Evolutionary conservation across 1,140 invertebrate species (phyloP).

Genomic region (Neelides sp.): DNA sequence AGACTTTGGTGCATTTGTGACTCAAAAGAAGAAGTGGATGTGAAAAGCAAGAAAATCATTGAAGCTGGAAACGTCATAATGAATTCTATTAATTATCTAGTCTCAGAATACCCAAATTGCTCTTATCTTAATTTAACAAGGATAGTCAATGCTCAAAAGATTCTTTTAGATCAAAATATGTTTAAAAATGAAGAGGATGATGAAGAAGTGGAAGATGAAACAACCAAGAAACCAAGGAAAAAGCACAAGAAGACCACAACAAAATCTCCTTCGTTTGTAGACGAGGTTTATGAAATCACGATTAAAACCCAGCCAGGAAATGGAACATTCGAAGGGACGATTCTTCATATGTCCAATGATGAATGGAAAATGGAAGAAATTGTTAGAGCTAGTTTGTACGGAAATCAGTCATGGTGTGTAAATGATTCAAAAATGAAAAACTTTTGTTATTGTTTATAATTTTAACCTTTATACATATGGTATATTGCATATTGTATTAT

Average conservation of each 20-base stretch:
- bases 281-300: too few species aligned
- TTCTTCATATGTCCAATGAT: constrained; percentile 31
- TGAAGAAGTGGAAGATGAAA: background rate
- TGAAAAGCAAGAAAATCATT: constrained; percentile 9
- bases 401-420: constrained; percentile 60
- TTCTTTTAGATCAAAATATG: background rate
- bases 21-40: constrained; percentile 13
- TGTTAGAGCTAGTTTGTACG: constrained; percentile 66
- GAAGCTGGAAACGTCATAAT: constrained; percentile 20
- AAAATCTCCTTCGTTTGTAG: too few species aligned
- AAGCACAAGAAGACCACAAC: constrained; percentile 13
- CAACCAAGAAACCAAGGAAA: background rate
- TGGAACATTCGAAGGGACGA: constrained; percentile 65
- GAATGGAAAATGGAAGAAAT: constrained; percentile 35
- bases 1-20: constrained; percentile 29
- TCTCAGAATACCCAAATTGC: constrained; percentile 16
- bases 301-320: constrained; percentile 52
- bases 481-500: too few species aligned
- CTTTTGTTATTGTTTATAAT: constrained; percentile 13
- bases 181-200: background rate
- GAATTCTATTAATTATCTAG: constrained; percentile 11
- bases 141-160: background rate
- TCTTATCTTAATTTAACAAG: constrained; percentile 14
- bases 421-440: constrained; percentile 45
- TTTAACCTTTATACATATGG: too few species aligned